Conservation (phyloP, 2,113 vertebrate species). For the Plestiodon gilberti region DNA sequence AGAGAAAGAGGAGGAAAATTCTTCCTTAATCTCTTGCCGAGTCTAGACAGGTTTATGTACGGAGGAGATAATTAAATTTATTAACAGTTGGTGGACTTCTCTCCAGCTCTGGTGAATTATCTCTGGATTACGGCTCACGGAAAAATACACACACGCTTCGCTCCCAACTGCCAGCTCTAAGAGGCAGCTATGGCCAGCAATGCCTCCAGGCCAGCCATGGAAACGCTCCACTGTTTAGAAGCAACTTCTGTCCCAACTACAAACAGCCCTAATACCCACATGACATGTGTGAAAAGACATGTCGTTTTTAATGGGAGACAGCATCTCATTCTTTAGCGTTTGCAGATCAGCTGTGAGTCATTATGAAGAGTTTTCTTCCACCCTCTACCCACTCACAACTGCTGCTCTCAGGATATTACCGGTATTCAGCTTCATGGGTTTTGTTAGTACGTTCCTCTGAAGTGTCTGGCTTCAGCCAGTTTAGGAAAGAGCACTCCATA, state of each 20-base stretch:
- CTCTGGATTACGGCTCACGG: background rate
- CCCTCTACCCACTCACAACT: background rate
- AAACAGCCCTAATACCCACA: background rate
- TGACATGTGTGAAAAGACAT: background rate
- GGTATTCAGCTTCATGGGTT: background rate
- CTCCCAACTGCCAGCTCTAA: background rate
- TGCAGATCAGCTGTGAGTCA: background rate
- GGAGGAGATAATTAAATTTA: conserved; percentile 29
- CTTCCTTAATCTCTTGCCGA: background rate
- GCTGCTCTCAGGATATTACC: background rate
- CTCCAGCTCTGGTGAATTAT: conserved; percentile 21
- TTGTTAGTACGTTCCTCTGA: too few species aligned
- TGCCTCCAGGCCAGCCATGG: background rate
- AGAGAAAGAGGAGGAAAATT: background rate
- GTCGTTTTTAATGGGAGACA: background rate
- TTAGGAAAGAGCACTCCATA: too few species aligned
- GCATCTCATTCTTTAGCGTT: background rate
- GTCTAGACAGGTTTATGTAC: background rate
- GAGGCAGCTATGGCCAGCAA: conserved; percentile 3
- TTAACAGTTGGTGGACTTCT: conserved; percentile 30
- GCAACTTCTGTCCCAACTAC: background rate
- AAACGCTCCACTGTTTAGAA: background rate
- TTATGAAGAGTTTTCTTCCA: background rate
- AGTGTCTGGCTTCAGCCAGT: too few species aligned
- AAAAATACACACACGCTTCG: background rate